Conservation (phyloP, 2,888 invertebrate genomes). For the Troilus luridus region DNA sequence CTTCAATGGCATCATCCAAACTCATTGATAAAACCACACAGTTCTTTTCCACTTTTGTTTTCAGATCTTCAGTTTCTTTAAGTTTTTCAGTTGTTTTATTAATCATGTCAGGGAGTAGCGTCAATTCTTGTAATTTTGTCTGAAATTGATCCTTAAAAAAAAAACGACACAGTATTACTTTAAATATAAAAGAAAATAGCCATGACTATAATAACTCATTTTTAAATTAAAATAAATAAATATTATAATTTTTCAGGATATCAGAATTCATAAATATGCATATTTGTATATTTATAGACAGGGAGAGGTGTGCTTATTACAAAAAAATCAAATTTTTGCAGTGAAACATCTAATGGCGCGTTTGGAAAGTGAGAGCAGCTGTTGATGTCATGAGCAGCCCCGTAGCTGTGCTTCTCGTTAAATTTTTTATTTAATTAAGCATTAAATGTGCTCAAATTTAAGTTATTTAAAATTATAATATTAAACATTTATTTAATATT, state of each 20-base stretch:
- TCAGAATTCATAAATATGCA: neutral
- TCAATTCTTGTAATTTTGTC: slow-evolving; percentile 79
- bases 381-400: too few relatives aligned
- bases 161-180: neutral
- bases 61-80: slow-evolving; percentile 79
- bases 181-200: neutral
- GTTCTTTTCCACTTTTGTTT: slow-evolving; percentile 77
- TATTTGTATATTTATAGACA: neutral
- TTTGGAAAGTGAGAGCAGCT: too few relatives aligned
- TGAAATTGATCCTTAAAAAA: slow-evolving; percentile 75
- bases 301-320: neutral
- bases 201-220: neutral
- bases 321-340: too few relatives aligned
- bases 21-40: slow-evolving; percentile 78
- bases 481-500: too few relatives aligned
- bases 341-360: too few relatives aligned
- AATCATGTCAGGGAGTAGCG: slow-evolving; percentile 78
- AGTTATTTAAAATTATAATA: too few relatives aligned
- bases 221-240: neutral
- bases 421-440: too few relatives aligned
- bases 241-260: neutral
- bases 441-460: too few relatives aligned
- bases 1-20: slow-evolving; percentile 75
- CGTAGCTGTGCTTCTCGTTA: too few relatives aligned
- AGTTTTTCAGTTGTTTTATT: slow-evolving; percentile 78